phyloP scores from a whole-genome alignment of 2,888 invertebrate species.

The Scelioninae gen. 2 region DNA sequence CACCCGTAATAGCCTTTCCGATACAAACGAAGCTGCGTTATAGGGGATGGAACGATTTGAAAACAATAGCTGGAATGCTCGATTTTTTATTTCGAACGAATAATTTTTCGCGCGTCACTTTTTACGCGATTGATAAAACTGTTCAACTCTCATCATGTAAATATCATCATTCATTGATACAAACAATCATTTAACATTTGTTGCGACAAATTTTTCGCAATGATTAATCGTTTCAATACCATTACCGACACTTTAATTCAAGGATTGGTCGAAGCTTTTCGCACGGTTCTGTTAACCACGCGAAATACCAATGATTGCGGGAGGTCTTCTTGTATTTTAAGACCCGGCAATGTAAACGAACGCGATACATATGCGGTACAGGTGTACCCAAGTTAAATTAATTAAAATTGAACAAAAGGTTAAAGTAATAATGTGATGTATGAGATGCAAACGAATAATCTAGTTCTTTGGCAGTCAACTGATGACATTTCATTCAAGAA shows the following conservation, averaged over 20 bases:
- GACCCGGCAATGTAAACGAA: constrained; percentile 6
- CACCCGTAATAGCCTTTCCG: constrained; percentile 64
- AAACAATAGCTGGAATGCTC: constrained; percentile 44
- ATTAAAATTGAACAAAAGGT: constrained; percentile 55
- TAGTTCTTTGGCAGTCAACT: constrained; percentile 61
- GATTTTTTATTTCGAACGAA: constrained; percentile 3
- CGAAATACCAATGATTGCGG: no score
- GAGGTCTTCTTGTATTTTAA: not conserved
- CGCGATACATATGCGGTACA: constrained; percentile 28
- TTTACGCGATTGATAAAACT: no score
- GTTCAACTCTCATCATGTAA: no score
- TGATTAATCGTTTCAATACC: no score
- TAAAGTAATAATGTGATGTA: constrained; percentile 56
- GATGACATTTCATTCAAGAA: constrained; percentile 74
- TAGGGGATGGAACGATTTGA: constrained; percentile 45
- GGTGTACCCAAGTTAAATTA: constrained; percentile 50
- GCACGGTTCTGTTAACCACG: no score
- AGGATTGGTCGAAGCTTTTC: no score
- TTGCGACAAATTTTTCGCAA: no score
- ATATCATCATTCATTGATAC: no score
- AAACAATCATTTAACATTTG: no score
- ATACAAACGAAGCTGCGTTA: constrained; percentile 42
- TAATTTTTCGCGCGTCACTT: not conserved
- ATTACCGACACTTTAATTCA: no score
- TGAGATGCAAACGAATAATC: constrained; percentile 60